phyloP scores from a whole-genome alignment of 2,888 invertebrate species.

The Plusia festucae region DNA sequence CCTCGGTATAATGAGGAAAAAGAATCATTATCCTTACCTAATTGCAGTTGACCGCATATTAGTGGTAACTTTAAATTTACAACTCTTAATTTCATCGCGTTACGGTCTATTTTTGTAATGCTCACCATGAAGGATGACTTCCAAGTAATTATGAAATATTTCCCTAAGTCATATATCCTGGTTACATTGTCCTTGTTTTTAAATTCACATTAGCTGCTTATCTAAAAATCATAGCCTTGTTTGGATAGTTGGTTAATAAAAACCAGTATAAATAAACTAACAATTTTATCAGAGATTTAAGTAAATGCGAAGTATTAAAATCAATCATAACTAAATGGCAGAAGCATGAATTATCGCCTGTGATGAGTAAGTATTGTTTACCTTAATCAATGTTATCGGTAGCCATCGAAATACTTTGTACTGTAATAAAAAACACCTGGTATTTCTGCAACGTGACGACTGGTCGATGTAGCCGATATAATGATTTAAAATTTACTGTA shows the following conservation, averaged over 20 bases:
- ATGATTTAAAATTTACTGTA: neutral
- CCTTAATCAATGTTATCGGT: constrained; percentile 9
- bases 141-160: neutral
- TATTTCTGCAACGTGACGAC: neutral
- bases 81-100: neutral
- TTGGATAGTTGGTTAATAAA: too few species aligned
- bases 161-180: neutral
- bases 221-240: neutral
- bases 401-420: constrained; percentile 6
- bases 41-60: constrained; percentile 3
- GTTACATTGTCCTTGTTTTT: neutral
- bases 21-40: constrained; percentile 11
- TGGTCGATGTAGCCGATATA: neutral
- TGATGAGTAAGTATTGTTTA: constrained; percentile 24
- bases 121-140: neutral
- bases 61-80: neutral
- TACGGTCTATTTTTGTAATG: neutral
- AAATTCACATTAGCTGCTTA: neutral
- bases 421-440: neutral
- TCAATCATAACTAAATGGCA: constrained; percentile 10
- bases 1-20: constrained; percentile 12
- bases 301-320: constrained; percentile 5
- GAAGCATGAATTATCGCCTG: constrained; percentile 17
- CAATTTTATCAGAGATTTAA: constrained; percentile 12
- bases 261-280: neutral